Evolutionary conservation across 2,888 invertebrate species (phyloP).

Genomic region (Alloplasta piceator): DNA sequence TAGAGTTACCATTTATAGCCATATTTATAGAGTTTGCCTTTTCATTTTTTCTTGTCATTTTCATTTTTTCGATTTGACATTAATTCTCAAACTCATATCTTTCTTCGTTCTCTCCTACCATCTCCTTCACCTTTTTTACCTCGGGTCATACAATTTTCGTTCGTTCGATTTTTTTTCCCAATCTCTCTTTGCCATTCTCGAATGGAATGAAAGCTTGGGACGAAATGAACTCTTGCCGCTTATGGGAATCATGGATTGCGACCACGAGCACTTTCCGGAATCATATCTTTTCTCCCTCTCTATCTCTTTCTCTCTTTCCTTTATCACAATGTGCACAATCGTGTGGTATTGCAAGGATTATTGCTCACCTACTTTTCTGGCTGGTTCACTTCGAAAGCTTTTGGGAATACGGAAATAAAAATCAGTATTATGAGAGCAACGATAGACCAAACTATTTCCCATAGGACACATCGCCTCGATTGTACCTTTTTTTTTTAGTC

Average conservation of each 20-base stretch:
- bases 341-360: constrained; percentile 1
- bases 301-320: constrained; percentile 1
- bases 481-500: neutral
- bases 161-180: constrained; percentile 1
- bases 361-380: neutral
- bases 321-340: constrained; percentile 36
- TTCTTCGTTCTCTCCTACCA: neutral
- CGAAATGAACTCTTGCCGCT: constrained; percentile 38
- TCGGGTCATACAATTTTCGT: constrained; percentile 18
- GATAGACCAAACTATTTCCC: neutral
- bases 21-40: neutral
- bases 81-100: neutral
- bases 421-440: neutral
- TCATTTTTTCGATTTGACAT: no score
- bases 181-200: neutral
- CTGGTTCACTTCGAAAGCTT: neutral
- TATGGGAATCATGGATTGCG: constrained; percentile 20
- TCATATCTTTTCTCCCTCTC: constrained; percentile 30
- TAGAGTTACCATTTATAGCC: neutral
- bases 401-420: constrained; percentile 13
- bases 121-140: constrained; percentile 32
- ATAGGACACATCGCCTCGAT: neutral
- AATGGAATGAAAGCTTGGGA: constrained; percentile 33
- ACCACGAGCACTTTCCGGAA: constrained; percentile 44
- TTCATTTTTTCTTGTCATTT: constrained; percentile 10